Evolutionary conservation across 2,113 vertebrate genomes (phyloP).

Genomic region (Ornithorhynchus anatinus): DNA sequence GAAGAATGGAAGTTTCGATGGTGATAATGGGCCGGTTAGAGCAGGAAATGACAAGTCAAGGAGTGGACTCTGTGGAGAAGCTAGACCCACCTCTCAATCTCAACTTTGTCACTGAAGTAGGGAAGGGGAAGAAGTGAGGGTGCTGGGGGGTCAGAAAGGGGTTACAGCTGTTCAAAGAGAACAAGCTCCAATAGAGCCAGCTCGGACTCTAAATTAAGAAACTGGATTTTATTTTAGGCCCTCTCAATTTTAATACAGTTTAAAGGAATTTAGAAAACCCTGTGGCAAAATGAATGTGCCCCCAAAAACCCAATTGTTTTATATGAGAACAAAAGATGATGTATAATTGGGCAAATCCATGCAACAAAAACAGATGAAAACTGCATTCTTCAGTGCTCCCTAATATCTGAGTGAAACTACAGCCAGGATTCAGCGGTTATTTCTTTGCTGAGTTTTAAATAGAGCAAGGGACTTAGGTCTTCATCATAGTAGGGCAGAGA

Average conservation of each 20-base stretch:
- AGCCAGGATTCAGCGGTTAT: not conserved
- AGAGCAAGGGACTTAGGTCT: not conserved
- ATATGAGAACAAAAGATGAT: too few species aligned
- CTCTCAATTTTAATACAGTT: not conserved
- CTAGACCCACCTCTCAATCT: not conserved
- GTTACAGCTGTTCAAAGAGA: not conserved
- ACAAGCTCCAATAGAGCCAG: not conserved
- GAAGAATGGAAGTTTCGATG: constrained; percentile 23
- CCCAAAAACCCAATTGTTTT: too few species aligned
- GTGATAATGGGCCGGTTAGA: not conserved
- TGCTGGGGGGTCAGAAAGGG: not conserved
- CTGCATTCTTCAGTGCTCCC: not conserved
- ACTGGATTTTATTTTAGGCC: not conserved
- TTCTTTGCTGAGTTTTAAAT: not conserved
- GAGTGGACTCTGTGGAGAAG: not conserved
- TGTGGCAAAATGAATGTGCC: too few species aligned
- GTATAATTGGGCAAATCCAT: too few species aligned
- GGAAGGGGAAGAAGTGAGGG: not conserved
- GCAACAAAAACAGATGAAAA: not conserved
- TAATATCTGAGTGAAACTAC: not conserved
- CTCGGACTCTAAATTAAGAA: not conserved
- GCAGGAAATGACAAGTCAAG: constrained; percentile 7
- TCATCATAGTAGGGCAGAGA: not conserved
- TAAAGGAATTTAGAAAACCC: not conserved
- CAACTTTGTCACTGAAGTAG: not conserved